These are phyloP conservation scores for Lasiurus cinereus DNA, from an alignment of 2,113 vertebrate genomes.

Conservation along the genomic window DNA sequence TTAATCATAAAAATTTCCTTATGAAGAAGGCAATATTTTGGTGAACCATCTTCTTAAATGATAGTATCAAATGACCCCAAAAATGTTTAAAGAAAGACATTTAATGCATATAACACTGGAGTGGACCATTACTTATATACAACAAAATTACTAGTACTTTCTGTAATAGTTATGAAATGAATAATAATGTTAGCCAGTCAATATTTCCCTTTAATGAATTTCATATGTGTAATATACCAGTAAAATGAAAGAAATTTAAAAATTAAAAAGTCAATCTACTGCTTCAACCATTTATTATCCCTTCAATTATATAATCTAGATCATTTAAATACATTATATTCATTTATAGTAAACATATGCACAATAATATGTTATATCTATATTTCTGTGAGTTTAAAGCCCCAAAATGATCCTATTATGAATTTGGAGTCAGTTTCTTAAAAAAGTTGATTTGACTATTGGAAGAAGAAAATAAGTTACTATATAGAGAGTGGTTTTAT, in stretches of 20 bases:
- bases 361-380: neutral
- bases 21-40: neutral
- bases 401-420: neutral
- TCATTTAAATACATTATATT: neutral
- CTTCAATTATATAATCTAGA: neutral
- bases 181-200: neutral
- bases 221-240: neutral
- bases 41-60: neutral
- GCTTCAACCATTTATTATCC: neutral
- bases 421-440: slow-evolving; percentile 6
- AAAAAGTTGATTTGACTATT: neutral
- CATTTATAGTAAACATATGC: neutral
- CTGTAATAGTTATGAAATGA: neutral
- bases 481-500: neutral
- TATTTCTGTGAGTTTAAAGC: neutral
- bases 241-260: slow-evolving; percentile 19
- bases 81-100: neutral
- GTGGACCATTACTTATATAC: neutral
- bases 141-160: neutral
- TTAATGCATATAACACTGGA: neutral
- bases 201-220: slow-evolving; percentile 46
- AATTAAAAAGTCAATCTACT: neutral
- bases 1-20: neutral
- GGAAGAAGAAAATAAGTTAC: neutral
- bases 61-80: neutral